phyloP scores from a whole-genome alignment of 2,797 vertebrate species.

The Rallus crepitans region DNA sequence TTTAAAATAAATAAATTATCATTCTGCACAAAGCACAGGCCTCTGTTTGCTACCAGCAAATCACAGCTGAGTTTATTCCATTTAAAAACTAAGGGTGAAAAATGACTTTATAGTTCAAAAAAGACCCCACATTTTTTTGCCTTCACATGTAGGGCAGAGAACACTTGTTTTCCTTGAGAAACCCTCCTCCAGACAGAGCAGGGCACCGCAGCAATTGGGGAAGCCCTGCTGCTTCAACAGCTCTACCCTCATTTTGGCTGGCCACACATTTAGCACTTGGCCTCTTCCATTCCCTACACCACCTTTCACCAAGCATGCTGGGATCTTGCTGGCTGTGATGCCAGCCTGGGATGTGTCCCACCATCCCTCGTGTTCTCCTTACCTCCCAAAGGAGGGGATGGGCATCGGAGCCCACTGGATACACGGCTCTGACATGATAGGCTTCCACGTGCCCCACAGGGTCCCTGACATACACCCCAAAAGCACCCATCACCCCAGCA shows the following conservation, averaged over 20 bases:
- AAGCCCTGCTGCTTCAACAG: neutral
- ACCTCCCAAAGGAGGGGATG: accelerated
- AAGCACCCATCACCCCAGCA: neutral
- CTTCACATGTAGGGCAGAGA: neutral
- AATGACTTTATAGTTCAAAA: neutral
- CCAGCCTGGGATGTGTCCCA: neutral
- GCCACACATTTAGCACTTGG: no score
- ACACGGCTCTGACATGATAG: accelerated
- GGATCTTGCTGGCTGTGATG: neutral
- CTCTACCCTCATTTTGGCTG: no score
- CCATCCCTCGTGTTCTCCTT: neutral
- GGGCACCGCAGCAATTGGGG: neutral
- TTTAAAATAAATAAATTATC: constrained; percentile 48
- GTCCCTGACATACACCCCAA: accelerated
- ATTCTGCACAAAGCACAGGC: neutral
- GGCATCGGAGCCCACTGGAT: accelerated
- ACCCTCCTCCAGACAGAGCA: neutral
- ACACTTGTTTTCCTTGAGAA: neutral
- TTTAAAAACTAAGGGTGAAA: neutral
- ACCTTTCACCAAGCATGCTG: accelerated
- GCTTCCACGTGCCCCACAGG: accelerated
- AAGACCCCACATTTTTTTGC: neutral
- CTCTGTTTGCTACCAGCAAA: neutral
- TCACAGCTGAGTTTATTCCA: neutral
- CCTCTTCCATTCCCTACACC: neutral